Percentiles rank a stretch among this genome's conserved stretches.
Conservation (phyloP, 2,888 invertebrate species). For the Tolmerus cingulatus region DNA sequence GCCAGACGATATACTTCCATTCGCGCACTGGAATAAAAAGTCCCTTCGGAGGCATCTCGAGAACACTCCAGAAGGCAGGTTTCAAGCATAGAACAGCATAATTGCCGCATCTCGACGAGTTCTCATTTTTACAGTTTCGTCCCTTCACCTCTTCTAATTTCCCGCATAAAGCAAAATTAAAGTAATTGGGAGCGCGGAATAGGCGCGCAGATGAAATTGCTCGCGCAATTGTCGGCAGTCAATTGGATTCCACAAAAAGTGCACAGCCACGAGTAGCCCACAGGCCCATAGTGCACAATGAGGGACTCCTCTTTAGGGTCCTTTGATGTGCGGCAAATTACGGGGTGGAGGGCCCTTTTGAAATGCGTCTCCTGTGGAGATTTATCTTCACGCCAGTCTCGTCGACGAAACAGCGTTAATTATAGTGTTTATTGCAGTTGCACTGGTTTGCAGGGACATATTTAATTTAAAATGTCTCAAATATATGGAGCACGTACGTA, state of each 20-base stretch:
- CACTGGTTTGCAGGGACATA: not conserved
- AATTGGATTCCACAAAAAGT: constrained; percentile 27
- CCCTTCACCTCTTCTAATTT: constrained; percentile 18
- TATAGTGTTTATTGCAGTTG: not conserved
- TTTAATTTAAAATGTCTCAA: not conserved
- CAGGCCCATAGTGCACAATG: constrained; percentile 10
- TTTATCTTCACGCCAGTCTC: not conserved
- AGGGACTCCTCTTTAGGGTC: not conserved
- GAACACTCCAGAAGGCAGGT: constrained; percentile 36
- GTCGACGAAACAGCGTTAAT: not conserved
- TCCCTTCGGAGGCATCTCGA: constrained; percentile 19
- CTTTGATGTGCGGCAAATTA: not conserved
- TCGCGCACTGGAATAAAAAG: constrained; percentile 11
- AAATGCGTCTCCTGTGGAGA: not conserved
- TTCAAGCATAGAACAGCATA: constrained; percentile 42
- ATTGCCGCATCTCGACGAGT: constrained; percentile 48
- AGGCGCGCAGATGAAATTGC: constrained; percentile 42
- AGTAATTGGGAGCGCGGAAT: constrained; percentile 47
- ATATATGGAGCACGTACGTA: no score
- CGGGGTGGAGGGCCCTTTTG: not conserved
- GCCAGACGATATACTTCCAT: constrained; percentile 53
- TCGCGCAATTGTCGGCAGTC: constrained; percentile 43
- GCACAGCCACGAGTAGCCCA: not conserved
- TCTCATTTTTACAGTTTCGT: constrained; percentile 45
- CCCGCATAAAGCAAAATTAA: constrained; percentile 45